Base-by-base conservation (phyloP, 2,888 invertebrate genomes). In the Drosophila melanocephala region DNA sequence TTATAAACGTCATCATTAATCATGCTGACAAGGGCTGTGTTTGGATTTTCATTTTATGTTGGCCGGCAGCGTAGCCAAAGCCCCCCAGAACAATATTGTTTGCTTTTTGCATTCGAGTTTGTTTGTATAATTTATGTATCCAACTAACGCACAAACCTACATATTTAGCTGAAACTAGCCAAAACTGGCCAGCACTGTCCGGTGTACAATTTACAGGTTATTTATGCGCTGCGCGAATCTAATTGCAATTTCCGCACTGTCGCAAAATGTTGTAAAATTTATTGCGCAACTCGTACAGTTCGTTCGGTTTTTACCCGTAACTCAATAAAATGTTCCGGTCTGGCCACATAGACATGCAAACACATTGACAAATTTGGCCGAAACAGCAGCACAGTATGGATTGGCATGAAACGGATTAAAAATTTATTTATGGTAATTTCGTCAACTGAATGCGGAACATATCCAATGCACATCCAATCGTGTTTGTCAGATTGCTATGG, bases 1-100 rank as follows among this genome's bases (percentile, higher is more conserved):
- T 89, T 87, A 77, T 83, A 85, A 89, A 86, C 89, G 89, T 83
- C 87, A 88, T 88, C 87, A 88, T 88, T 88, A 88, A 88, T 88
- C 87, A 88, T 88, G 81, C 84, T 85, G 89, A 88, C 89, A 87
- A 87, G 87, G 87, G 85, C 77, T 39, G 28, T 64, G 75, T 75
- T 57, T 51, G 79, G 87, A 87, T 87, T 86, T 87, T 86, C 87
- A 87, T 87, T 87, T 83, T 85, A 66, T 70, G 77, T 59, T 37
- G 19, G 6, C 26, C 22, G 35, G 70, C 51, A 50, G 26, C 26
- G n/a, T 16, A n/a, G 26, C 60, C 75, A 72, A 57, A 57, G 60
- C 35, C 70, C 59, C 56, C 47, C 26, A 26, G 16, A 74, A 81
- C 75, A 74, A 76, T 79, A 73, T 78, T 62, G 64, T 79, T 75